A percentile compares a stretch with the other conserved stretches of the same genome.
These are phyloP conservation scores for Rhopilema esculentum DNA, from an alignment of 30 jellyfish, hydroid and myxozoan species.

Conservation along the genomic window DNA sequence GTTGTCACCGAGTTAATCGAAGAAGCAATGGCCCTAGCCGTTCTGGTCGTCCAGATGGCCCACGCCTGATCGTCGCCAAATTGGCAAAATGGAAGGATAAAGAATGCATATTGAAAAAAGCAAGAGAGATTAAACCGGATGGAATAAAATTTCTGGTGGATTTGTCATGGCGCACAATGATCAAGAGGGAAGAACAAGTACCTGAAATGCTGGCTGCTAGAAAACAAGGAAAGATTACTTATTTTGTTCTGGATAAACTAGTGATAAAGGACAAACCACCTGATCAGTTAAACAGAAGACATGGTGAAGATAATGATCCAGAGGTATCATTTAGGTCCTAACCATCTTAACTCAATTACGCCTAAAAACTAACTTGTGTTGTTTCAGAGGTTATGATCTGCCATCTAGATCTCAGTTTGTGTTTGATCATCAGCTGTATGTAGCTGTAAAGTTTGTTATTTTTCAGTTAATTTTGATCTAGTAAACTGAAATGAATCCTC, in stretches of 20 bases:
- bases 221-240: conserved; percentile 33
- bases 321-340: conserved; percentile 34
- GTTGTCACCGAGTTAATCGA: conserved; percentile 26
- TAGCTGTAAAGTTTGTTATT: conserved; percentile 1
- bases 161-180: conserved; percentile 34
- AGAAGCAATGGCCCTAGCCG: conserved; percentile 8
- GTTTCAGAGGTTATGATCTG: conserved; percentile 2
- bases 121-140: conserved; percentile 40
- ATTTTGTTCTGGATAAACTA: conserved; percentile 38
- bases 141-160: conserved; percentile 39
- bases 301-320: conserved; percentile 22
- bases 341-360: neutral
- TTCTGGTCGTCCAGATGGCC: conserved; percentile 23
- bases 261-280: conserved; percentile 35
- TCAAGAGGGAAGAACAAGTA: conserved; percentile 6
- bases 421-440: conserved; percentile 15
- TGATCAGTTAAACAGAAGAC: conserved; percentile 11
- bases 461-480: neutral
- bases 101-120: conserved; percentile 32
- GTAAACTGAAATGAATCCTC: neutral
- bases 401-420: neutral
- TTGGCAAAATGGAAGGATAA: conserved; percentile 28
- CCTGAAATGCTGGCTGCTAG: conserved; percentile 48
- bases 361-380: conserved; percentile 1
- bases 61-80: conserved; percentile 41